Evolutionary conservation across 2,888 invertebrate species (phyloP), one percentile per base, ranked within the genome.

Genomic region (Drosophila testacea): DNA sequence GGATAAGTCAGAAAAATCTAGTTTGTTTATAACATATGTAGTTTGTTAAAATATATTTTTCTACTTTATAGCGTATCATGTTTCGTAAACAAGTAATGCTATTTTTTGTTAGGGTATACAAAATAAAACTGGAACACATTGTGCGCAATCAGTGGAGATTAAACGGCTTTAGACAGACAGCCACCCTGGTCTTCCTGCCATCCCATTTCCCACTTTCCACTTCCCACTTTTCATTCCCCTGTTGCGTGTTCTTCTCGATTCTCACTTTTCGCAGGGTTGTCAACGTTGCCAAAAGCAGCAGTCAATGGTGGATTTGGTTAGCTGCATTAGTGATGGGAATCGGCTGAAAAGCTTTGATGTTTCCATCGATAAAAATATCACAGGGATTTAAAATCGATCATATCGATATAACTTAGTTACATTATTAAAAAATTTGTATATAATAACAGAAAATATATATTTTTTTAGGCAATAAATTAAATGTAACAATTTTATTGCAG

Each of bases 131-230:
- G 48, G 54, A 62, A 71, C 65, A 38, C 44, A 70, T 57, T 48
- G 42, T 50, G 59, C 59, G 63, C 52, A 78, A 76, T 76, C 79
- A 73, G 64, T 38, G 57, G 52, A 69, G 79, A 78, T 76, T 76
- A 73, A 78, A 65, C 69, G 64, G 64, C 64, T 59, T 79, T 59
- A 34, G 62, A 39, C 59, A 42, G 55, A n/a, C 79, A 73, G 62
- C 59, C 73, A 77, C 78, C 74, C 73, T 6, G 11, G 10, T 4
- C 7, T 22, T 22, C 22, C 22, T 22, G 30, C 30, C 4, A 30
- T 30, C 30, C 30, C 7, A 7, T 6, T n/a, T 5, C 9, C 52
- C 27, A 42, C 28, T 38, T 41, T 16, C 16, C 27, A 9, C 13
- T 22, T 36, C 11, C 34, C 42, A 41, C 22, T 22, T 7, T n/a